These are phyloP conservation scores for Diadophis punctatus DNA, from an alignment of 2,113 vertebrate species.

Conservation along the genomic window DNA sequence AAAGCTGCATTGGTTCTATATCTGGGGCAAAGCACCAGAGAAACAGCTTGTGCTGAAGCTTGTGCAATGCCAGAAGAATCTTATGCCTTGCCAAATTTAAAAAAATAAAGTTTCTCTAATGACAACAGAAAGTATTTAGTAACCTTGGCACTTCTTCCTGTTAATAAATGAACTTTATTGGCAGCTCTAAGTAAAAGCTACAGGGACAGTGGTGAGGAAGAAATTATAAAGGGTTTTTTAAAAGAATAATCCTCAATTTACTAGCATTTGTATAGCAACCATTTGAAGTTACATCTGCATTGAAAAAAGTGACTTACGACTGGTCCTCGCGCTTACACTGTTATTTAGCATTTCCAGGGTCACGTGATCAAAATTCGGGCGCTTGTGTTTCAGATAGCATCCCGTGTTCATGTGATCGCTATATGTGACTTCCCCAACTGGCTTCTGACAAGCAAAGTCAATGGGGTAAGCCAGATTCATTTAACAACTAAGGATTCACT, in stretches of 20 bases:
- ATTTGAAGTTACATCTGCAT: background rate
- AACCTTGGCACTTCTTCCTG: background rate
- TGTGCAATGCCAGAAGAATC: background rate
- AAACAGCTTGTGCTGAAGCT: background rate
- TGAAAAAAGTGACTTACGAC: background rate
- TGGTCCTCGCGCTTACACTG: background rate
- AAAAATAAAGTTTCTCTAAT: background rate
- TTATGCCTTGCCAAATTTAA: background rate
- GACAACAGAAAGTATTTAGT: background rate
- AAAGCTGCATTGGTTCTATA: background rate
- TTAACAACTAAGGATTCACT: too few species aligned
- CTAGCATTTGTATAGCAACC: background rate
- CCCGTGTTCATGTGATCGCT: too few species aligned
- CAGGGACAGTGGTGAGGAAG: background rate
- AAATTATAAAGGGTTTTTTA: background rate
- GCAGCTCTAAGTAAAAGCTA: background rate
- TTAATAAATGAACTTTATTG: background rate
- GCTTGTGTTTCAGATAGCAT: background rate
- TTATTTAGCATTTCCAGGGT: background rate
- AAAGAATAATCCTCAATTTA: background rate
- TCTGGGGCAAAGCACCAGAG: background rate
- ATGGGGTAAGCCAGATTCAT: too few species aligned
- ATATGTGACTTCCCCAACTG: background rate
- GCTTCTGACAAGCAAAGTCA: too few species aligned
- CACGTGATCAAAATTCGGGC: background rate